Evolutionary conservation across 2,797 vertebrate genomes (phyloP).

Genomic region (Urophycis tenuis): DNA sequence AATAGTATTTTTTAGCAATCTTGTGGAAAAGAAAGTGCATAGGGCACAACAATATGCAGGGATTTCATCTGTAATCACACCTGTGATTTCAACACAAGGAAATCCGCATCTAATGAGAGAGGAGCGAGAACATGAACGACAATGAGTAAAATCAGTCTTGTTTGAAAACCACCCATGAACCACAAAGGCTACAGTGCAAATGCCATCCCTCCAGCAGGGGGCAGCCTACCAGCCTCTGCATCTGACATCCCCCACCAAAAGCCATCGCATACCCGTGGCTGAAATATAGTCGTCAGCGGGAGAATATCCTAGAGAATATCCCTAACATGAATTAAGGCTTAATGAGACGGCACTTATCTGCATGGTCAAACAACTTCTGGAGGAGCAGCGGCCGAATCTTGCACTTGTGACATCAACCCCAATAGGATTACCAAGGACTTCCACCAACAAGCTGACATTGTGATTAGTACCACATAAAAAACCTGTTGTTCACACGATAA

Average conservation of each 20-base stretch:
- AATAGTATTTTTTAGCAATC: not conserved
- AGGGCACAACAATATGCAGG: not conserved
- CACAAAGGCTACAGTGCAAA: not conserved
- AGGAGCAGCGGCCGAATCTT: not conserved
- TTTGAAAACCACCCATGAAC: not conserved
- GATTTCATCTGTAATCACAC: not conserved
- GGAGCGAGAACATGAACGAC: not conserved
- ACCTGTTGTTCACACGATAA: not conserved
- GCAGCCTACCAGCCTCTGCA: not conserved
- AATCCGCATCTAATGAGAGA: not conserved
- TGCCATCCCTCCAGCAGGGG: not conserved
- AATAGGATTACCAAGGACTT: not conserved
- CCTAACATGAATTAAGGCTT: not conserved
- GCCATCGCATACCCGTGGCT: not conserved
- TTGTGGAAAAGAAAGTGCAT: not conserved
- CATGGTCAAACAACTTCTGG: not conserved
- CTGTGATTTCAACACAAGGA: not conserved
- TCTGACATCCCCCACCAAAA: not conserved
- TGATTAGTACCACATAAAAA: not conserved
- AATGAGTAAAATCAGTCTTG: not conserved
- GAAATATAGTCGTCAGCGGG: not conserved
- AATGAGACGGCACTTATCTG: constrained; percentile 1
- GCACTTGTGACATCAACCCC: constrained; percentile 1
- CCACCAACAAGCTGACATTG: not conserved
- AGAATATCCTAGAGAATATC: constrained; percentile 1